phyloP scores from a whole-genome alignment of 2,888 invertebrate genomes.

The Emesis furor region DNA sequence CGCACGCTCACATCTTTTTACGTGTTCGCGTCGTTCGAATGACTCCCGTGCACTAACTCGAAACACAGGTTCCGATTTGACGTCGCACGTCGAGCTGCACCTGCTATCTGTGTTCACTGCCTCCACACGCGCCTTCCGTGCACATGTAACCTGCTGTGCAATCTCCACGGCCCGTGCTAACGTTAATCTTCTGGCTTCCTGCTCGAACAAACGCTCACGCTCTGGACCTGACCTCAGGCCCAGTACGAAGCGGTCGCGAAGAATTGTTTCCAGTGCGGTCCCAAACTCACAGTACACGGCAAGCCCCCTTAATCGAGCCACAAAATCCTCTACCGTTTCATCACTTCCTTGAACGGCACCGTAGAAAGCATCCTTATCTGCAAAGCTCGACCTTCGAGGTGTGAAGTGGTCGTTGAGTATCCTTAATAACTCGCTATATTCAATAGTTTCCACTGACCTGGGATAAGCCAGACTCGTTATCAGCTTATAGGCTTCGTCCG shows the following conservation, averaged over 20 bases:
- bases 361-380: neutral
- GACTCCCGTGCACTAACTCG: neutral
- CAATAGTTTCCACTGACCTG: conserved; percentile 5
- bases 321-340: neutral
- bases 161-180: neutral
- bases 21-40: neutral
- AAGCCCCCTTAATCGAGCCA: neutral
- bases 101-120: neutral
- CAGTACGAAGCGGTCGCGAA: neutral
- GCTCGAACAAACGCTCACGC: neutral
- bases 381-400: neutral
- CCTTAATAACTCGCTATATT: conserved; percentile 26
- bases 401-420: neutral
- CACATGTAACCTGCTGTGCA: neutral
- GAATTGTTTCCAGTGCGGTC: neutral
- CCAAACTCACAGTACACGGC: conserved; percentile 3
- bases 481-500: conserved; percentile 21
- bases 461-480: conserved; percentile 21
- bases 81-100: neutral
- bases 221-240: neutral
- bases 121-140: neutral
- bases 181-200: neutral
- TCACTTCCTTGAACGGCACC: neutral
- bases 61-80: neutral
- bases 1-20: neutral